Conservation (phyloP, 1,140 invertebrate species). For the Dreissena polymorpha region DNA sequence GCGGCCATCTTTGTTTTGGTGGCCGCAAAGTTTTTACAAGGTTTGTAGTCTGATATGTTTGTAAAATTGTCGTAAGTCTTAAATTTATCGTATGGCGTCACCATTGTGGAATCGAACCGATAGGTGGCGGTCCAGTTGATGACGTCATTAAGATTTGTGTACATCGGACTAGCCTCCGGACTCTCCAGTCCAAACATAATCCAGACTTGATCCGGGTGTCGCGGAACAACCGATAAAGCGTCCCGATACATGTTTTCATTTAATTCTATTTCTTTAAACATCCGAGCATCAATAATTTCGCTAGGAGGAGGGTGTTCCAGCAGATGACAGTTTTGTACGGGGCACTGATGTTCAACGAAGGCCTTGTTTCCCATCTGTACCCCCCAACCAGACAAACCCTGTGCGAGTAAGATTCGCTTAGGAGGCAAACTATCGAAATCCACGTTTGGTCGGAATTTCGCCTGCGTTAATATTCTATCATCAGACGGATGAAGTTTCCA, state of each 20-base stretch:
- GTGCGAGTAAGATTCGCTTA: slow-evolving; percentile 29
- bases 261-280: slow-evolving; percentile 53
- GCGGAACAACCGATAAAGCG: neutral
- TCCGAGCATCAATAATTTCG: slow-evolving; percentile 17
- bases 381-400: slow-evolving; percentile 36
- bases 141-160: slow-evolving; percentile 26
- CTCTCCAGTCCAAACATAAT: slow-evolving; percentile 56
- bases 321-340: slow-evolving; percentile 42
- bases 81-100: slow-evolving; percentile 93
- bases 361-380: slow-evolving; percentile 6
- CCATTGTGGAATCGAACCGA: slow-evolving; percentile 94
- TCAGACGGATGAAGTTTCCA: slow-evolving; percentile 13
- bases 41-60: neutral
- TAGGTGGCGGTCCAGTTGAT: slow-evolving; percentile 96
- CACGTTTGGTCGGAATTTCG: slow-evolving; percentile 27
- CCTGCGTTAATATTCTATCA: slow-evolving; percentile 39
- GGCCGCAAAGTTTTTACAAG: slow-evolving; percentile 64
- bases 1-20: slow-evolving; percentile 79
- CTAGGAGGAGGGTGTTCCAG: neutral
- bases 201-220: slow-evolving; percentile 56
- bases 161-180: slow-evolving; percentile 20
- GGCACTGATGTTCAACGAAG: slow-evolving; percentile 35
- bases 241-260: neutral
- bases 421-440: slow-evolving; percentile 4
- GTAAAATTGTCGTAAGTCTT: slow-evolving; percentile 74